Conservation (phyloP, 1,140 invertebrate species). For the Pseudobourletiella spinata region DNA sequence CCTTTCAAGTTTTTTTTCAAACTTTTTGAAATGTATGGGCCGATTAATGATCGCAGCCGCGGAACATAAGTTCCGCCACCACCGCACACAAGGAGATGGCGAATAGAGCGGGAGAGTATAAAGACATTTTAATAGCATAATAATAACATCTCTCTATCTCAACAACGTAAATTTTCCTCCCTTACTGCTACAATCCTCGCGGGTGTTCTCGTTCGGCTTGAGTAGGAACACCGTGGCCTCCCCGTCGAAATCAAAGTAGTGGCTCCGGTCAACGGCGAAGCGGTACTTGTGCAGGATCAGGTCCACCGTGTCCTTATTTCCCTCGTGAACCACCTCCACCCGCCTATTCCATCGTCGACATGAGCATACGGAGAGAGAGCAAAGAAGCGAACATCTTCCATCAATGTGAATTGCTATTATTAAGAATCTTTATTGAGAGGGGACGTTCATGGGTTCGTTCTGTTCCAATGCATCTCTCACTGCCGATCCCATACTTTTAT, state of each 20-base stretch:
- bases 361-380: not conserved
- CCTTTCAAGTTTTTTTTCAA: no score
- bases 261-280: not conserved
- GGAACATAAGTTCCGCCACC: no score
- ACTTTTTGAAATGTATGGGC: no score
- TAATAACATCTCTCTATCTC: no score
- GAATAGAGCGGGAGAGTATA: no score
- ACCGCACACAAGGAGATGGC: no score
- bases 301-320: not conserved
- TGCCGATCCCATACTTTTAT: no score
- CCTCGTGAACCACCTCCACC: slow-evolving; percentile 2
- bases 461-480: no score
- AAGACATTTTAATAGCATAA: no score
- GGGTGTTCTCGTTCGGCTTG: not conserved
- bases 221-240: not conserved
- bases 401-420: not conserved
- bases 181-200: slow-evolving; percentile 5
- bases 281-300: not conserved
- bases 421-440: not conserved
- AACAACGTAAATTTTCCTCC: no score
- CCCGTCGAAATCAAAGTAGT: slow-evolving; percentile 3
- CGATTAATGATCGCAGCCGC: no score
- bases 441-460: not conserved
- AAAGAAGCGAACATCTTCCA: not conserved
- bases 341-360: not conserved